Base-by-base conservation (phyloP, 2,888 invertebrate genomes). In the Poecilobothrus nobilitatus region DNA sequence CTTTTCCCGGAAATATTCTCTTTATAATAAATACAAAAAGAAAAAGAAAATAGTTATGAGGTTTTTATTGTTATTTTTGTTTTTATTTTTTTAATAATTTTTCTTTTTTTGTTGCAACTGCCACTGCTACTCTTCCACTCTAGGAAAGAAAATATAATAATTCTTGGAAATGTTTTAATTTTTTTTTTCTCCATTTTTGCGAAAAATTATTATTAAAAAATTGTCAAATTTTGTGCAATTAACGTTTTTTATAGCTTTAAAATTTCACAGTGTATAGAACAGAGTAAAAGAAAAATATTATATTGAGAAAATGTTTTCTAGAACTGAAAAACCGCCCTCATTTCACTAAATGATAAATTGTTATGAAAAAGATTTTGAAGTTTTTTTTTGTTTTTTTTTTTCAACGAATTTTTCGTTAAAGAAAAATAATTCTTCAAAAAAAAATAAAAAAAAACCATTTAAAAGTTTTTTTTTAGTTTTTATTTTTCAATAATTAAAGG, bases 141-240 rank as follows among this genome's bases (percentile, higher is more conserved):
- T 37, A 10, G 9, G 7, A 37, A 37, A 37, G 12, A 53, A 53
- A 53, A 27, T 27, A 53, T 18, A 53, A 53, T 53, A 53, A 18
- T 53, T 53, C 53, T 53, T n/a, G 18, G 18, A 53, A 53, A 53
- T 53, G n/a, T n/a, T 53, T 53, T n/a, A 53, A 53, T 15, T 12
- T 53, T 53, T 15, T 53, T 53, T 53, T 53, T 53, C 18, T 53
- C 6, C 18, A 2, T 53, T 53, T 53, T 53, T 53, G 15, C 6
- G 7, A 53, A 53, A 53, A 53, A 53, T 4, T 18, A 53, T 53
- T 53, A 53, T 53, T 53, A 53, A 53, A 53, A 53, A 53, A 53
- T 53, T 53, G 53, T 53, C 53, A 53, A 53, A 53, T n/a, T 53
- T 15, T 53, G 53, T 15, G 53, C 53, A 53, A 53, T 53, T 53